Conservation (phyloP, 2,888 invertebrate species). For the Aleiodes leptofemur region DNA sequence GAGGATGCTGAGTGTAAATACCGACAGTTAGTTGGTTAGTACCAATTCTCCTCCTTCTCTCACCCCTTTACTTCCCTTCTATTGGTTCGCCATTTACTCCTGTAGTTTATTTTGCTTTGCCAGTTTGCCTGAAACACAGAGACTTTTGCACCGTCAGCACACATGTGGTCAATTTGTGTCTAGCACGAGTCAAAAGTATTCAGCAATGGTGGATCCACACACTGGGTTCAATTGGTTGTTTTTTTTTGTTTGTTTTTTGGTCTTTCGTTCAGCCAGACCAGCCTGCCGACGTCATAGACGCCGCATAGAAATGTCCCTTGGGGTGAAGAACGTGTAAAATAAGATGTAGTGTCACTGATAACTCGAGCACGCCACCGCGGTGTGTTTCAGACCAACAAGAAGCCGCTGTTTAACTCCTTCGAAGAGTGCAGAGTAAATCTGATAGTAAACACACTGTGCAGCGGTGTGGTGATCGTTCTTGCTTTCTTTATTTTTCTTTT, state of each 20-base stretch:
- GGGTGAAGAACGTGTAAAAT: conserved; percentile 73
- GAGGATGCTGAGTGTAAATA: conserved; percentile 32
- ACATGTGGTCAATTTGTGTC: conserved; percentile 73
- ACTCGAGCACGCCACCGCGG: conserved; percentile 51
- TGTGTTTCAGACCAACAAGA: conserved; percentile 24
- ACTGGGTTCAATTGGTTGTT: conserved; percentile 35
- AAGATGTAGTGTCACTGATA: conserved; percentile 75
- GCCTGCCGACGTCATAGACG: conserved; percentile 72
- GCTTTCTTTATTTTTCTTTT: conserved; percentile 33
- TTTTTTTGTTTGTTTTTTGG: neutral
- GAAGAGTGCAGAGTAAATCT: conserved; percentile 56
- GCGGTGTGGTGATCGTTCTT: conserved; percentile 34
- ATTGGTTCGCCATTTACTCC: conserved; percentile 12
- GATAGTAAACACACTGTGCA: conserved; percentile 56
- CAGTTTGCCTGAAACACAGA: neutral
- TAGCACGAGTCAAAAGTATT: conserved; percentile 69
- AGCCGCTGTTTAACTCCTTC: conserved; percentile 45
- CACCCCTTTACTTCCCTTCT: neutral
- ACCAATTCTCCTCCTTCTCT: conserved; percentile 23
- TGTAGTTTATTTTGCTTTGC: conserved; percentile 24
- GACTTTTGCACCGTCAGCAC: conserved; percentile 46
- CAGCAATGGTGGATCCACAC: conserved; percentile 51
- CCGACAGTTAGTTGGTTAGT: conserved; percentile 35
- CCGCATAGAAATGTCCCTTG: conserved; percentile 74
- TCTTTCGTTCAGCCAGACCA: conserved; percentile 57